Base-by-base conservation (phyloP, 92 coral and sea anemone species). In the Desmophyllum pertusum region DNA sequence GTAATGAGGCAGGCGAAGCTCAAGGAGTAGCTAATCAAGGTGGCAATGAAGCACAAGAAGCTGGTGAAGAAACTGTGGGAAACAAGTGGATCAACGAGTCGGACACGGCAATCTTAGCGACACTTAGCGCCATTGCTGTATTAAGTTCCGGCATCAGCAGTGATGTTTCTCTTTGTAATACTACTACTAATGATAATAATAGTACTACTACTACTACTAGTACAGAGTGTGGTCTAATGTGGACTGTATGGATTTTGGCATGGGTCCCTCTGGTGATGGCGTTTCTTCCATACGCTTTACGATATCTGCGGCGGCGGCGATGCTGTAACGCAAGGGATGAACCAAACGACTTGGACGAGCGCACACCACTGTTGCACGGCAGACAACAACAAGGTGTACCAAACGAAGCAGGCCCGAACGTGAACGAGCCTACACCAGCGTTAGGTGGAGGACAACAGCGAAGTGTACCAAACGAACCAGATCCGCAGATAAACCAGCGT, bases 191-290 rank as follows among this genome's bases (percentile, higher is more conserved):
- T n/a, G n/a, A n/a, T n/a, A n/a, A n/a, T n/a, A n/a, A n/a, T n/a
- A n/a, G n/a, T n/a, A n/a, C n/a, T n/a, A n/a, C n/a, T n/a, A n/a
- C n/a, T n/a, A n/a, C n/a, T 9, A 9, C 42, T n/a, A 27, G 10
- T 72, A 46, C 55, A 9, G 19, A 3, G 42, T 14, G 9, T 25
- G 55, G 53, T 9, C 37, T 72, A 14, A 17, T 3, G 15, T 4
- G 3, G 77, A n/a, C 1, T 43, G 77, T 72, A 2, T 29, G 23
- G 53, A 46, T 72, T 10, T 46, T 72, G 77, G 77, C 77, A 18
- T 72, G 42, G 35, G 52, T 45, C 36, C 77, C 77, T 40, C 18
- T 72, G 55, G 77, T 72, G 25, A 67, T 72, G 77, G 77, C 77
- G 8, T 1, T 27, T 1, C 73, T 36, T 67, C 73, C 73, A 15